Conservation (phyloP, 2,797 vertebrate genomes). For the Rachycentron canadum region DNA sequence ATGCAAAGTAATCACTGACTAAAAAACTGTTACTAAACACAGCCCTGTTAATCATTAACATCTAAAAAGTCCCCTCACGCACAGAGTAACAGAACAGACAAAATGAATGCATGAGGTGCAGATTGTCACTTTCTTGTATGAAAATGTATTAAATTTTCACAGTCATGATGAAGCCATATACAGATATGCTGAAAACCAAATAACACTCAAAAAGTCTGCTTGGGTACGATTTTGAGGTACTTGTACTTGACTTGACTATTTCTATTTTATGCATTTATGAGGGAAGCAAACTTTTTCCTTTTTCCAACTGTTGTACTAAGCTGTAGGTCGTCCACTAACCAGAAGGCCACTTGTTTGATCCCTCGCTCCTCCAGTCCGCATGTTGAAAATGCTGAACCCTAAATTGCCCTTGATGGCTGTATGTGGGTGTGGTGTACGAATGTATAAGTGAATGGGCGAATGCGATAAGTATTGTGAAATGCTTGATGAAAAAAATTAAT, state of each 20-base stretch:
- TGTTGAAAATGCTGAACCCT: too few species aligned
- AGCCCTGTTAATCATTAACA: slow-evolving; percentile 74
- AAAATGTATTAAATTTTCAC: slow-evolving; percentile 18
- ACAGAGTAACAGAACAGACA: slow-evolving; percentile 8
- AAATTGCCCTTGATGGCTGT: too few species aligned
- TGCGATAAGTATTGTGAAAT: too few species aligned
- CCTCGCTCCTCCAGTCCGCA: too few species aligned
- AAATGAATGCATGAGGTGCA: neutral
- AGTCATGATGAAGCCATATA: slow-evolving; percentile 22
- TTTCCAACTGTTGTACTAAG: neutral
- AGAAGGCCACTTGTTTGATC: too few species aligned
- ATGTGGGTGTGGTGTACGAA: too few species aligned
- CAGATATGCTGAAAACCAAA: neutral
- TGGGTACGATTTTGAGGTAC: too few species aligned
- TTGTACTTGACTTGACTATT: neutral
- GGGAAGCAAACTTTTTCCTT: neutral
- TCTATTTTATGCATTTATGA: neutral
- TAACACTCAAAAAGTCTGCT: neutral
- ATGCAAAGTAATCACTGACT: slow-evolving; percentile 74
- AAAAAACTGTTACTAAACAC: slow-evolving; percentile 58
- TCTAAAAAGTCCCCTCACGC: slow-evolving; percentile 27
- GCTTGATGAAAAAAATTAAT: too few species aligned
- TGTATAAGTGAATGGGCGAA: too few species aligned
- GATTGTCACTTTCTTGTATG: slow-evolving; percentile 2
- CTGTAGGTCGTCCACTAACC: too few species aligned